A percentile compares a stretch with the other conserved stretches of the same genome.
Conservation (phyloP, 1,140 invertebrate species). For the Plectrocnemia conspersa region DNA sequence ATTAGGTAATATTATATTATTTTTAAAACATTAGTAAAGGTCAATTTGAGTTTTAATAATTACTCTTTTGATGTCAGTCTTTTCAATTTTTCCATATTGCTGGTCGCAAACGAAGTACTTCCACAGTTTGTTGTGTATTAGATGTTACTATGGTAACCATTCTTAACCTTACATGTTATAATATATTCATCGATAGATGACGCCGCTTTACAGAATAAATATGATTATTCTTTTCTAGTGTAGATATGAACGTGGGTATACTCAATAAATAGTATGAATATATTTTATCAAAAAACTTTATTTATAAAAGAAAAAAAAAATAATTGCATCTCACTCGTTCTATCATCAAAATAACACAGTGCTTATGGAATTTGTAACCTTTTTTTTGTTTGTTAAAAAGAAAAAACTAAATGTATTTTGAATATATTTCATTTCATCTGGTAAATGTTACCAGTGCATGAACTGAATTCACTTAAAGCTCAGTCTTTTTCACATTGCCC, state of each 20-base stretch:
- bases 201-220: too few species aligned
- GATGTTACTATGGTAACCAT: too few species aligned
- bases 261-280: not conserved
- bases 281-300: slow-evolving; percentile 23
- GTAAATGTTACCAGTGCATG: slow-evolving; percentile 33
- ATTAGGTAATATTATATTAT: too few species aligned
- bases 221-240: not conserved
- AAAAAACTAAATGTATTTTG: slow-evolving; percentile 5
- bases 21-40: not conserved
- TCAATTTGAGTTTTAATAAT: slow-evolving; percentile 6
- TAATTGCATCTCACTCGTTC: slow-evolving; percentile 12
- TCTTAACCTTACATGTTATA: too few species aligned
- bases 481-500: slow-evolving; percentile 82
- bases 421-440: slow-evolving; percentile 15
- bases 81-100: slow-evolving; percentile 24
- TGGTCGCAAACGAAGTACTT: slow-evolving; percentile 8
- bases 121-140: too few species aligned
- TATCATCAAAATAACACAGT: slow-evolving; percentile 27
- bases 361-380: slow-evolving; percentile 34
- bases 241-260: not conserved
- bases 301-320: slow-evolving; percentile 25
- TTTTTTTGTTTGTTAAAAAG: slow-evolving; percentile 6
- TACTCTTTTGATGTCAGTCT: slow-evolving; percentile 14
- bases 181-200: too few species aligned
- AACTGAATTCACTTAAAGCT: slow-evolving; percentile 43